Evolutionary conservation across 2,888 invertebrate genomes (phyloP).

Genomic region (Synanthedon tipuliformis): DNA sequence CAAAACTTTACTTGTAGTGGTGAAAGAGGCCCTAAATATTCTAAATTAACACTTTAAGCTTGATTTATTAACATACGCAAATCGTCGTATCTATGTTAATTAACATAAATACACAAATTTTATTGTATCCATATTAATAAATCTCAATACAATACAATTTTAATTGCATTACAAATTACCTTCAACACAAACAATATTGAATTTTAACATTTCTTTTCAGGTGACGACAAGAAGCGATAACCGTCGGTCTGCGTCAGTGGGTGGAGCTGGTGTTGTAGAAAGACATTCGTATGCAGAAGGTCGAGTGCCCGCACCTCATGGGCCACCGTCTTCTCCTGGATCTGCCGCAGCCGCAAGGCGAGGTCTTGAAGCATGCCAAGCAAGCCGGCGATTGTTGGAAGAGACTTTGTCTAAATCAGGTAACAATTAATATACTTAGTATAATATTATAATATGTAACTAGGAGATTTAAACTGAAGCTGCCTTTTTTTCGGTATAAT

Average conservation of each 20-base stretch:
- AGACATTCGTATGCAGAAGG: slow-evolving; percentile 48
- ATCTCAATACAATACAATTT: neutral
- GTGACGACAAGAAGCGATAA: slow-evolving; percentile 39
- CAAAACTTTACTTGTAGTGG: too few species aligned
- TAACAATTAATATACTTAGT: slow-evolving; percentile 23
- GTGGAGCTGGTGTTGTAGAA: slow-evolving; percentile 31
- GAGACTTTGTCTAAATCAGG: slow-evolving; percentile 72
- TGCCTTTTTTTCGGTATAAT: too few species aligned
- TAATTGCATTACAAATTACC: neutral
- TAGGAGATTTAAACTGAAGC: too few species aligned
- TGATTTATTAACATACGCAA: too few species aligned
- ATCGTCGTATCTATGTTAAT: too few species aligned
- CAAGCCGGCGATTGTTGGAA: slow-evolving; percentile 77
- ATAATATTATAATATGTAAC: too few species aligned
- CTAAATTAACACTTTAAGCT: too few species aligned
- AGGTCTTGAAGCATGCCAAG: slow-evolving; percentile 54
- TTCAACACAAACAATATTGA: neutral
- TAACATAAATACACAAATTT: too few species aligned
- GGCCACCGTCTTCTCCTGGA: slow-evolving; percentile 53
- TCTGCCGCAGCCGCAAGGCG: slow-evolving; percentile 39
- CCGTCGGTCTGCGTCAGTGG: slow-evolving; percentile 48
- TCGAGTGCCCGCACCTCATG: slow-evolving; percentile 53
- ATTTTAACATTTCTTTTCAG: slow-evolving; percentile 20
- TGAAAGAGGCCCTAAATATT: too few species aligned
- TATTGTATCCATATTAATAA: too few species aligned